Conservation (phyloP, 92 coral and sea anemone species). For the Scolanthus callimorphus region DNA sequence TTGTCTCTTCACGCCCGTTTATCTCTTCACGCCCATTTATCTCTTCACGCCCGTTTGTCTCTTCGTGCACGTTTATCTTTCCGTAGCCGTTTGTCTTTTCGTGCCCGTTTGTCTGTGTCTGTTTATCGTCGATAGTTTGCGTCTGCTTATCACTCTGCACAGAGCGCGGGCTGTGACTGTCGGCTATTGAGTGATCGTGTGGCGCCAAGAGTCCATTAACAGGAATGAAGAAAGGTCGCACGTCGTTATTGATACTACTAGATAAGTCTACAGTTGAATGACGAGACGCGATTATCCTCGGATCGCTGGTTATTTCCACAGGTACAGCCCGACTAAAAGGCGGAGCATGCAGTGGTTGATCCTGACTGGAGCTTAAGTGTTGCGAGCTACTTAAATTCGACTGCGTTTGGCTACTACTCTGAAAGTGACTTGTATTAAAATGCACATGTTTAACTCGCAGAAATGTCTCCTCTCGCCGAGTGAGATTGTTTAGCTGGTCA, state of each 20-base stretch:
- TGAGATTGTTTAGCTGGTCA: not conserved
- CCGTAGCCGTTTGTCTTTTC: no score
- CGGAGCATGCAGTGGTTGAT: no score
- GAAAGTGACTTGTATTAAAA: no score
- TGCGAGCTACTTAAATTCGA: not conserved
- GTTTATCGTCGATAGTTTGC: conserved; percentile 32
- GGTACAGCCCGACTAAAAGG: not conserved
- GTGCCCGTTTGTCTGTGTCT: conserved; percentile 23
- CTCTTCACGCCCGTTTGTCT: no score
- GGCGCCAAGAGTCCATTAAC: not conserved
- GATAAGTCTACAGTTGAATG: not conserved
- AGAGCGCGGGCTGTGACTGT: no score
- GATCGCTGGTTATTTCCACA: not conserved
- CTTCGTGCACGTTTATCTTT: no score
- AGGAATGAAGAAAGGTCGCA: not conserved
- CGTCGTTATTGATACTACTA: not conserved
- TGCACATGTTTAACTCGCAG: not conserved
- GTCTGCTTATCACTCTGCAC: conserved; percentile 53
- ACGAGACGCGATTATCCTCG: not conserved
- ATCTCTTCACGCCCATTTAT: no score
- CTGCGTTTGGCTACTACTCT: no score
- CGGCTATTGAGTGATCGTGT: not conserved
- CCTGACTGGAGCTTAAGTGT: not conserved
- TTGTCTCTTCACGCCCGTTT: no score
- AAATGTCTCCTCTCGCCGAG: not conserved